Evolutionary conservation across 1,140 invertebrate species (phyloP), one percentile per base, ranked within the genome.

Genomic region (Pseudobourletiella spinata): DNA sequence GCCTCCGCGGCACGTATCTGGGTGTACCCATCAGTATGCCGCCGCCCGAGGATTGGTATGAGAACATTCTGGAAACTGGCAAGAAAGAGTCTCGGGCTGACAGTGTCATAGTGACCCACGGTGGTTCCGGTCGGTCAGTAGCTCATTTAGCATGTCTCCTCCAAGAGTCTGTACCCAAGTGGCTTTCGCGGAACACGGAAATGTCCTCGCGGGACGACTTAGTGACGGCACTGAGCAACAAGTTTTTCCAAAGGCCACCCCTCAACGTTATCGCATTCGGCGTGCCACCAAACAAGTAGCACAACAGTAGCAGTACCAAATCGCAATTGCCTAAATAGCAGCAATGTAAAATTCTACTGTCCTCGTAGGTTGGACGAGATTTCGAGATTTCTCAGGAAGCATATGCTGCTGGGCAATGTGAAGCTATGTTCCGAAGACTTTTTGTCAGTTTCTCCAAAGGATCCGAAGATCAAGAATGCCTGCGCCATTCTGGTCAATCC

Each of bases 401-500:
- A 58, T 22, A 18, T 61, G n/a, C 50, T 30, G 16, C 22, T 66
- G n/a, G 18, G 8, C 2, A 66, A 66, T 59, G 57, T 66, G 1
- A 43, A 29, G 20, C 18, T 66, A 6, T 66, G 39, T 29, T n/a
- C 56, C 18, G 64, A 66, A 11, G 60, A 62, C 16, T 66, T 66
- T 32, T 28, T 30, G 1, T 24, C 50, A 16, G 46, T 66, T 46
- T 24, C 48, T 22, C 55, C 46, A n/a, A 59, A 58, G 30, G 64
- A 66, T 63, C 39, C 60, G 0, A 43, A 60, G 43, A 26, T 66
- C 2, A 52, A 54, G 1, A 55, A 55, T 26, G 57, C 55, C 32
- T 59, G 59, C 50, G 64, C 60, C 15, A 59, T 66, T 43, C 26
- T 66, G 1, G 64, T 66, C 1, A 66, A 66, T 59, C 60, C 64